Conservation (phyloP, 2,888 invertebrate species). For the Aplocera efformata region DNA sequence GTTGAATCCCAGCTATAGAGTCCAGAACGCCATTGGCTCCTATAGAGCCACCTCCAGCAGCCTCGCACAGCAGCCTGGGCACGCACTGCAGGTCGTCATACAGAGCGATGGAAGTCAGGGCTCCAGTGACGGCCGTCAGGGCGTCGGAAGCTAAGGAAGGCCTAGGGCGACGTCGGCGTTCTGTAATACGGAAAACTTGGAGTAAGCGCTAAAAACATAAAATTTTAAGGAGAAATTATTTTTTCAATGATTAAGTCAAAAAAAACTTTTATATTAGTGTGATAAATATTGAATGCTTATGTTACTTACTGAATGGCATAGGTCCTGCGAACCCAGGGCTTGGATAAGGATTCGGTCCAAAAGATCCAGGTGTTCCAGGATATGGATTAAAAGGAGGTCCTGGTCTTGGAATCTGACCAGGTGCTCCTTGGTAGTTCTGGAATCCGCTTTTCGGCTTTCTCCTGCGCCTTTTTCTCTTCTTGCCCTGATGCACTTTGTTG, state of each 20-base stretch:
- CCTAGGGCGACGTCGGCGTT: slow-evolving; percentile 40
- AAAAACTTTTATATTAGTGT: no score
- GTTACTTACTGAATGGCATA: slow-evolving; percentile 20
- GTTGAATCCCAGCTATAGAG: slow-evolving; percentile 69
- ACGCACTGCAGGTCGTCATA: slow-evolving; percentile 91
- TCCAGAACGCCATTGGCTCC: slow-evolving; percentile 47
- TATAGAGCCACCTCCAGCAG: slow-evolving; percentile 77
- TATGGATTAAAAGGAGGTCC: neutral
- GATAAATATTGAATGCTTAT: no score
- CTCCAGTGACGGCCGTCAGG: slow-evolving; percentile 55
- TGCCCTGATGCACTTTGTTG: slow-evolving; percentile 27
- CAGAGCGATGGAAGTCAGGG: slow-evolving; percentile 68
- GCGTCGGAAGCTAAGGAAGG: slow-evolving; percentile 54
- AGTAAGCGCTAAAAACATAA: no score
- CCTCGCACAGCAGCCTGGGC: slow-evolving; percentile 88
- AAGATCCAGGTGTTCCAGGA: slow-evolving; percentile 20
- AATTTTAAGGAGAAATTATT: no score
- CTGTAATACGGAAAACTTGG: no score
- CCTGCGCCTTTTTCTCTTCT: slow-evolving; percentile 44
- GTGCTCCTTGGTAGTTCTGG: slow-evolving; percentile 14
- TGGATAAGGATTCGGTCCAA: slow-evolving; percentile 13
- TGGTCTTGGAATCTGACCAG: slow-evolving; percentile 8
- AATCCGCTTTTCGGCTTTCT: slow-evolving; percentile 36
- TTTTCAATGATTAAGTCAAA: no score
- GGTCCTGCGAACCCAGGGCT: slow-evolving; percentile 27